A percentile compares a stretch with the other conserved stretches of the same genome.
phyloP scores from a whole-genome alignment of 2,888 invertebrate species.

The Himalopsyche tibetana region DNA sequence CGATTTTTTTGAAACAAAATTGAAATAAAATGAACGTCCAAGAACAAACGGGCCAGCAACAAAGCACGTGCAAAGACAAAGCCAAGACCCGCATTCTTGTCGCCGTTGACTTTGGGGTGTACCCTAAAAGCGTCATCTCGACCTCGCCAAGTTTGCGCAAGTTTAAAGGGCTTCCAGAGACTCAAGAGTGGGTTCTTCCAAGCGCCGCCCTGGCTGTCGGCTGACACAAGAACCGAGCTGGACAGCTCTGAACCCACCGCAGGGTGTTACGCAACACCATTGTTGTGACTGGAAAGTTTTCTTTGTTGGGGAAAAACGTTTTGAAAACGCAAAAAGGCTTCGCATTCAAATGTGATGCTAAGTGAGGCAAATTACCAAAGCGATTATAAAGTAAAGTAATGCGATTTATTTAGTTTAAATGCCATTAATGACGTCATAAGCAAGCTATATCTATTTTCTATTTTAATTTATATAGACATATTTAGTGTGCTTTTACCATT shows the following conservation, averaged over 20 bases:
- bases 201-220: background rate
- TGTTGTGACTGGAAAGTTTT: slow-evolving; percentile 30
- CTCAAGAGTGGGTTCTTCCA: background rate
- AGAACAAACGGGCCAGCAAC: background rate
- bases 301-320: slow-evolving; percentile 24
- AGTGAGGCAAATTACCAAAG: background rate
- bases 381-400: slow-evolving; percentile 9
- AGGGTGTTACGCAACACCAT: slow-evolving; percentile 6
- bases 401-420: background rate
- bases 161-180: slow-evolving; percentile 54
- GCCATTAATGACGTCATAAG: too few relatives aligned
- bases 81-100: slow-evolving; percentile 52
- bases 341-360: background rate
- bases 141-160: slow-evolving; percentile 52
- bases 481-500: too few relatives aligned
- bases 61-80: slow-evolving; percentile 29
- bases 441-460: too few relatives aligned
- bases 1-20: background rate
- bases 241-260: background rate
- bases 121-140: slow-evolving; percentile 50
- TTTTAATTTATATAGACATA: too few relatives aligned
- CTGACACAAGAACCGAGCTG: background rate
- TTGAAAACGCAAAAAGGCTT: slow-evolving; percentile 15
- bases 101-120: slow-evolving; percentile 2
- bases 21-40: background rate